Conservation (phyloP, 2,888 invertebrate genomes). For the Protophormia terraenovae region DNA sequence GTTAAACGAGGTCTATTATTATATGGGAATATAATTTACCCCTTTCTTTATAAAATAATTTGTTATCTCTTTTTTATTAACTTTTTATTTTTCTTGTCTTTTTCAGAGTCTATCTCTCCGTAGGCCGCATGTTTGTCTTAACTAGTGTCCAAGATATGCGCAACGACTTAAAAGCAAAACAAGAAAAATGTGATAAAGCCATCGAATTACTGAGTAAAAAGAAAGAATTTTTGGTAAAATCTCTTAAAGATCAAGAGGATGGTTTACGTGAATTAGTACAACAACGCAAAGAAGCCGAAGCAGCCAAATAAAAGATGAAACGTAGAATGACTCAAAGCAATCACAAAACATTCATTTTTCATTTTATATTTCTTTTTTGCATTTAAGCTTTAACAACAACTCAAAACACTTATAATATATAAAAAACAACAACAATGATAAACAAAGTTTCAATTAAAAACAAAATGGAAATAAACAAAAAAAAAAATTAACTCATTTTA, state of each 20-base stretch:
- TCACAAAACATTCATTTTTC: conserved; percentile 36
- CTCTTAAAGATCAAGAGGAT: conserved; percentile 90
- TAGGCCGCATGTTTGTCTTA: conserved; percentile 91
- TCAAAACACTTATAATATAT: conserved; percentile 7
- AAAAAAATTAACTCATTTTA: background rate
- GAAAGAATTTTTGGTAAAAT: conserved; percentile 88
- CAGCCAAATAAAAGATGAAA: conserved; percentile 61
- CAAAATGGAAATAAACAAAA: conserved; percentile 32
- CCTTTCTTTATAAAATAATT: no score
- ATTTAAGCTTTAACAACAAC: conserved; percentile 56
- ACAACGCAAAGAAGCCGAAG: conserved; percentile 83
- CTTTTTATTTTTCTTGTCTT: background rate
- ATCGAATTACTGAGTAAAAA: conserved; percentile 87
- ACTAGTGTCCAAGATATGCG: conserved; percentile 85
- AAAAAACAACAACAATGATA: conserved; percentile 24
- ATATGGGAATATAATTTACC: no score
- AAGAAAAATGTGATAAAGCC: conserved; percentile 84
- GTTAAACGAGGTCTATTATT: no score
- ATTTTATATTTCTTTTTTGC: conserved; percentile 53
- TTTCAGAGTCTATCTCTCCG: conserved; percentile 82
- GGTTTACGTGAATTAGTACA: conserved; percentile 90
- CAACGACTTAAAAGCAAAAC: conserved; percentile 84
- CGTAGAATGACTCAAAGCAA: no score
- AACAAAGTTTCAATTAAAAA: conserved; percentile 28
- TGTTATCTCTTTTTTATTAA: background rate